Percentiles rank a stretch among this genome's conserved stretches.
Conservation (phyloP, 37 sponge, comb jelly and placozoan species). For the Hormiphora californensis region DNA sequence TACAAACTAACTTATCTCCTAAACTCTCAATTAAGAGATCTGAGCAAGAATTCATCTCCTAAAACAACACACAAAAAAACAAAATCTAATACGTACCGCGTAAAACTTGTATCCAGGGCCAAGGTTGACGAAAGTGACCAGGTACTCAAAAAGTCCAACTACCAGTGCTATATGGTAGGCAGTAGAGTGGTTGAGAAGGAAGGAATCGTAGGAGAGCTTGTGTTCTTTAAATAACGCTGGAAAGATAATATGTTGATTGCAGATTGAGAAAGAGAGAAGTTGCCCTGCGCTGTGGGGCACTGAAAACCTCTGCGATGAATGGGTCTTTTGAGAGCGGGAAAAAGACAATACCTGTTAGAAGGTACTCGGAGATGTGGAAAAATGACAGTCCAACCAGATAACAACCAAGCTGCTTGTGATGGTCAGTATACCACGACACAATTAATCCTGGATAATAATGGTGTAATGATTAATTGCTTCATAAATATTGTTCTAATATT, state of each 20-base stretch:
- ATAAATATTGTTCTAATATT: too few species aligned
- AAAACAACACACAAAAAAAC: too few species aligned
- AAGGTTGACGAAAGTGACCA: conserved; percentile 59
- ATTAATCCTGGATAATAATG: too few species aligned
- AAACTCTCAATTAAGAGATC: too few species aligned
- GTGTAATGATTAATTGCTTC: too few species aligned
- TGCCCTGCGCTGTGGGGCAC: not conserved
- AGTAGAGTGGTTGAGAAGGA: conserved; percentile 83
- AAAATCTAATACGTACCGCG: too few species aligned
- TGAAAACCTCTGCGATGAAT: not conserved
- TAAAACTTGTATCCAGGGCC: conserved; percentile 19
- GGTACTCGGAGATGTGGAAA: conserved; percentile 88
- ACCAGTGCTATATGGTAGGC: conserved; percentile 76
- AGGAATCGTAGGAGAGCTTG: conserved; percentile 74
- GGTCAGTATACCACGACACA: too few species aligned
- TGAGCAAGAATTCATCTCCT: too few species aligned
- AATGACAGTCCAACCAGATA: conserved; percentile 74
- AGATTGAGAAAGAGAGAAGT: not conserved
- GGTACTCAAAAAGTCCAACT: conserved; percentile 77
- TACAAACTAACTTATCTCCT: too few species aligned
- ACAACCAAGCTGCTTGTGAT: conserved; percentile 58
- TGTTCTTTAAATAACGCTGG: conserved; percentile 69
- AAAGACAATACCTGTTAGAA: conserved; percentile 60
- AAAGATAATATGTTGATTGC: not conserved
- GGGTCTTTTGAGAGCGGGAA: not conserved